Percentiles rank a stretch among this genome's conserved stretches.
Conservation (phyloP, 1,140 invertebrate genomes). For the Euwallacea fornicatus region DNA sequence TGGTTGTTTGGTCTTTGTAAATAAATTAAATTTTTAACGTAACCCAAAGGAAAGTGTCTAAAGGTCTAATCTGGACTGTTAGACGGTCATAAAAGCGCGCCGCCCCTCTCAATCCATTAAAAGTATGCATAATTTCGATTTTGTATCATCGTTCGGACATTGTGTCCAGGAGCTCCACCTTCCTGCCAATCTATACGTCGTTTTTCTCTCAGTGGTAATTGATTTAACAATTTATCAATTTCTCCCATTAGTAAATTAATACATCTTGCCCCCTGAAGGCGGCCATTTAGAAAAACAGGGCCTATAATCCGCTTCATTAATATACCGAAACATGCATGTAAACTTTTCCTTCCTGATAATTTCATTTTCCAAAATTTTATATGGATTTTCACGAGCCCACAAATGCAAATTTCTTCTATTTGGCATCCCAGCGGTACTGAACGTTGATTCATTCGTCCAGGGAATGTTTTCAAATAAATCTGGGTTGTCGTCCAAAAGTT, state of each 20-base stretch:
- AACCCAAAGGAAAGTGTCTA: no score
- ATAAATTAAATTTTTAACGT: no score
- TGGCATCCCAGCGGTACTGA: not conserved
- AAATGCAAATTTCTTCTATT: conserved; percentile 2
- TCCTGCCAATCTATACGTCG: not conserved
- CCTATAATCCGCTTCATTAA: no score
- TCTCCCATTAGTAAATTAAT: not conserved
- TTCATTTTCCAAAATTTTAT: not conserved
- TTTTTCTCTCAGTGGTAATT: no score
- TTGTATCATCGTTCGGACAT: no score
- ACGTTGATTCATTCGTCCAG: not conserved
- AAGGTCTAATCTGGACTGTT: no score
- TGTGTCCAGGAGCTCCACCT: not conserved
- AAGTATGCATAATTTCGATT: no score
- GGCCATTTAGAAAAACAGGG: not conserved
- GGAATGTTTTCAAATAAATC: not conserved
- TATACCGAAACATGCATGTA: no score
- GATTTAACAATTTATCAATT: not conserved
- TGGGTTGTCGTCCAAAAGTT: not conserved
- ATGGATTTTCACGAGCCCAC: not conserved
- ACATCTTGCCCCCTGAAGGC: not conserved
- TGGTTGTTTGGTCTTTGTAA: no score
- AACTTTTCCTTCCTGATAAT: not conserved
- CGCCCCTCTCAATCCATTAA: no score
- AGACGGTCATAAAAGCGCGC: no score